Base-by-base conservation (phyloP, 2,797 vertebrate species). In the Tokudaia tokunoshimensis region DNA sequence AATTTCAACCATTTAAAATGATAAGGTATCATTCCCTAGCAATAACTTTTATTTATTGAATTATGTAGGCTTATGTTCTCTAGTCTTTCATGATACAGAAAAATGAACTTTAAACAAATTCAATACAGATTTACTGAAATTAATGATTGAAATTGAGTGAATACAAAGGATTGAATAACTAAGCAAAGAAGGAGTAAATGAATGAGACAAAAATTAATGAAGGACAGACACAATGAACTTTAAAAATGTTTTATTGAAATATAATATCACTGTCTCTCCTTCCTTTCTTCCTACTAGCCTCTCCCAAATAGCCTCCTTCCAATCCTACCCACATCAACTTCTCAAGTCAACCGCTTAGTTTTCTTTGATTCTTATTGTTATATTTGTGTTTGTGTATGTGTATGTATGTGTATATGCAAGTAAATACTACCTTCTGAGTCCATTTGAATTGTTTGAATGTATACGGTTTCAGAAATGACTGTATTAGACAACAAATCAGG, bases 91-190 rank as follows among this genome's bases (percentile, higher is more conserved):
- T 80, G n/a, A 74, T 44, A 50, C 9, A 89, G 61, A 34, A 3
- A 83, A 12, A 29, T 8, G 3, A 9, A 90, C 72, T 78, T 41
- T 93, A 96, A 97, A 44, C 34, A 83, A 70, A 90, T 52, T 93
- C 22, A 84, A 7, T 34, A 79, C 52, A 85, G 4, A 31, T 52
- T 86, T 89, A 63, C 13, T 78, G 37, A 94, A 79, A 90, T 74
- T 24, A 97, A 52, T 89, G 2, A 81, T 26, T 83, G 15, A 85
- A 84, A 65, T 81, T 47, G 70, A 93, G 75, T 47, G 13, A 2
- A 82, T 79, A 6, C 91, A 29, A 96, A 15, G 26, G 44, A 91
- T 76, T 85, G 19, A 75, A 61, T 79, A 84, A 70, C 47, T 41
- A 34, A 90, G n/a, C 34, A 83, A 95, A 92, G 26, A 81, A 85